phyloP scores from a whole-genome alignment of 2,797 vertebrate species.

The Lepus oiostolus region DNA sequence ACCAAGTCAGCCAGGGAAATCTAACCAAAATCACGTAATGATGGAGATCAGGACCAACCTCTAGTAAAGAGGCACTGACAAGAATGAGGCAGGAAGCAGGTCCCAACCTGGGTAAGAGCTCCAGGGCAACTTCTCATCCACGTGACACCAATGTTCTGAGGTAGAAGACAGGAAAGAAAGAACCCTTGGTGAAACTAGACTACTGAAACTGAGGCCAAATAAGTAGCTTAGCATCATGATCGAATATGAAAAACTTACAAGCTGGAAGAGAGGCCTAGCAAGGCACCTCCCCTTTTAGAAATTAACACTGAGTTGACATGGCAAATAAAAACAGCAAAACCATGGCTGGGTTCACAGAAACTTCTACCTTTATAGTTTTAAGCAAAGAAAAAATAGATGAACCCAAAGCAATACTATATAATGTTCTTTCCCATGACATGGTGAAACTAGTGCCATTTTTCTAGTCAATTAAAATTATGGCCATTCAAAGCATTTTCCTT shows the following conservation, averaged over 20 bases:
- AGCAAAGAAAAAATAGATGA: slow-evolving; percentile 1
- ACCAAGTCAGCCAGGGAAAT: not conserved
- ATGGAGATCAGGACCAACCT: not conserved
- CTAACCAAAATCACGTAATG: not conserved
- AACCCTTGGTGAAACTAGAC: not conserved
- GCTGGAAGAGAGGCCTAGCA: not conserved
- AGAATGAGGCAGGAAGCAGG: not conserved
- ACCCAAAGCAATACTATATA: not conserved
- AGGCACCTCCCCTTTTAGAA: not conserved
- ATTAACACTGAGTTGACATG: slow-evolving; percentile 9
- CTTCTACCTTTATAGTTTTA: slow-evolving; percentile 16
- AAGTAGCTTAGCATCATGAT: not conserved
- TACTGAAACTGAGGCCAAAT: slow-evolving; percentile 5
- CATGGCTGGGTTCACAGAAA: not conserved
- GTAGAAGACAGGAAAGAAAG: not conserved
- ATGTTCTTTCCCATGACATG: not conserved
- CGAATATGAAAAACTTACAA: not conserved
- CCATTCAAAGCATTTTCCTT: slow-evolving; percentile 31
- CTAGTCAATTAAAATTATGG: slow-evolving; percentile 32
- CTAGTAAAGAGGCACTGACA: not conserved
- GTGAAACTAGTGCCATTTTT: not conserved
- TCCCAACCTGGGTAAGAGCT: not conserved
- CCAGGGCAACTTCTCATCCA: not conserved
- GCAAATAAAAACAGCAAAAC: slow-evolving; percentile 40
- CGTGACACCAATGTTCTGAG: not conserved